Evolutionary conservation across 2,888 invertebrate species (phyloP).

Genomic region (Gymnosoma rotundatum): DNA sequence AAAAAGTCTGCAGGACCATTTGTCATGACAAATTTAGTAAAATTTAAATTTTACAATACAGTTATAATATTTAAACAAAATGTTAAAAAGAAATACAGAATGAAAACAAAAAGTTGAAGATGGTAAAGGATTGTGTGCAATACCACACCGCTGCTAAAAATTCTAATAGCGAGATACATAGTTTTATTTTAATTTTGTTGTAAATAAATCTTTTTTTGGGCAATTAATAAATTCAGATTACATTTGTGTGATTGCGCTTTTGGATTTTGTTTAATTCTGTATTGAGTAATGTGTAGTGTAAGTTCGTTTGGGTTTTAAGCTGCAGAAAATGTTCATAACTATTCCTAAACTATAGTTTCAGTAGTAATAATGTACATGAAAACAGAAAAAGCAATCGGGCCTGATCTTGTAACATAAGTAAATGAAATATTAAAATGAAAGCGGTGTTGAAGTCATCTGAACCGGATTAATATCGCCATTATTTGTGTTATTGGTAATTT

Average conservation of each 20-base stretch:
- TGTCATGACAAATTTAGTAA: not conserved
- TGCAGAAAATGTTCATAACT: conserved; percentile 82
- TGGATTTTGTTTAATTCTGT: not conserved
- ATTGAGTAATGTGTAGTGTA: conserved; percentile 30
- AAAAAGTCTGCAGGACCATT: no score
- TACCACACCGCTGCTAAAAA: no score
- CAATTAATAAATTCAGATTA: not conserved
- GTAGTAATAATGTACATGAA: conserved; percentile 66
- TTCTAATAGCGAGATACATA: no score
- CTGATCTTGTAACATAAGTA: conserved; percentile 38
- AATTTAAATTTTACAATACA: no score
- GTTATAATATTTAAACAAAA: not conserved
- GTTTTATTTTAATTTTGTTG: no score
- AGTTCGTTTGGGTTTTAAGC: conserved; percentile 81
- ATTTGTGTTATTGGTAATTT: conserved; percentile 61
- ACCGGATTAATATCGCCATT: conserved; percentile 38
- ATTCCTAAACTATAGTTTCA: conserved; percentile 82
- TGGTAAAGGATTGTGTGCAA: no score
- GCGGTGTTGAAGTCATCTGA: conserved; percentile 40
- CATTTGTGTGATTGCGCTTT: not conserved
- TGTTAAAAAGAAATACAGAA: not conserved
- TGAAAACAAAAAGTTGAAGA: no score
- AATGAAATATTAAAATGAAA: conserved; percentile 41
- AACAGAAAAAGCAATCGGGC: conserved; percentile 37
- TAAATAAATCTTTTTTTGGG: no score